A percentile compares a stretch with the other conserved stretches of the same genome.
phyloP scores from a whole-genome alignment of 2,797 vertebrate species.

The Parambassis ranga region DNA sequence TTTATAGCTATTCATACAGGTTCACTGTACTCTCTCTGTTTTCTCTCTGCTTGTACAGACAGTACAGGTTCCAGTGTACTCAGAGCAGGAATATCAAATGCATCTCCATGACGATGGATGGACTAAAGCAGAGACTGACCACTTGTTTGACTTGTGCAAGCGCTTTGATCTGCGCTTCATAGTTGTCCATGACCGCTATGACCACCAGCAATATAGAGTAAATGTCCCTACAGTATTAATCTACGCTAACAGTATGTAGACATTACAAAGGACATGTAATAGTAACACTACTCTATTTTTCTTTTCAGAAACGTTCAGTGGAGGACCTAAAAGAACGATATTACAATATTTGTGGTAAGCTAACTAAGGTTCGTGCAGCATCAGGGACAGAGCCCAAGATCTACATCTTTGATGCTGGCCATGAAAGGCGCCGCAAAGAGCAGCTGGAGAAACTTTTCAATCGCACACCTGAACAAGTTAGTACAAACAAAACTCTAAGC shows the following conservation, averaged over 20 bases:
- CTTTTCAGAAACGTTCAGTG: conserved; percentile 90
- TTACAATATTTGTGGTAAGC: conserved; percentile 94
- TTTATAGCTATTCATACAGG: neutral
- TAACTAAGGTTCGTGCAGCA: conserved; percentile 91
- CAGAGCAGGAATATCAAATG: conserved; percentile 97
- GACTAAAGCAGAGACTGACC: conserved; percentile 98
- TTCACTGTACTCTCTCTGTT: neutral
- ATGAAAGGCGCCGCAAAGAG: conserved; percentile 95
- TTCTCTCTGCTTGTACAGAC: conserved; percentile 73
- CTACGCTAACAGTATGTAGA: no score
- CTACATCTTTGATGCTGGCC: conserved; percentile 95
- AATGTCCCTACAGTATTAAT: conserved; percentile 17
- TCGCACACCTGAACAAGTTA: conserved; percentile 96
- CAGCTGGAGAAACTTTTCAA: conserved; percentile 96
- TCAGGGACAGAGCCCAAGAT: conserved; percentile 93
- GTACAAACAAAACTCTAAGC: no score
- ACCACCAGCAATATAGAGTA: conserved; percentile 98
- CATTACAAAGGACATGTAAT: neutral
- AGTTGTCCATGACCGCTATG: conserved; percentile 96
- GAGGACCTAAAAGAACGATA: conserved; percentile 98
- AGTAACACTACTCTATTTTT: neutral
- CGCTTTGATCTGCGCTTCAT: conserved; percentile 97
- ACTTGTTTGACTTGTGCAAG: conserved; percentile 96
- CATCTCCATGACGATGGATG: conserved; percentile 97
- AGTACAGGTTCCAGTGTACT: conserved; percentile 97